Percentiles rank a stretch among this genome's conserved stretches.
phyloP scores from a whole-genome alignment of 1,140 invertebrate species.

The Saccostrea cuccullata region DNA sequence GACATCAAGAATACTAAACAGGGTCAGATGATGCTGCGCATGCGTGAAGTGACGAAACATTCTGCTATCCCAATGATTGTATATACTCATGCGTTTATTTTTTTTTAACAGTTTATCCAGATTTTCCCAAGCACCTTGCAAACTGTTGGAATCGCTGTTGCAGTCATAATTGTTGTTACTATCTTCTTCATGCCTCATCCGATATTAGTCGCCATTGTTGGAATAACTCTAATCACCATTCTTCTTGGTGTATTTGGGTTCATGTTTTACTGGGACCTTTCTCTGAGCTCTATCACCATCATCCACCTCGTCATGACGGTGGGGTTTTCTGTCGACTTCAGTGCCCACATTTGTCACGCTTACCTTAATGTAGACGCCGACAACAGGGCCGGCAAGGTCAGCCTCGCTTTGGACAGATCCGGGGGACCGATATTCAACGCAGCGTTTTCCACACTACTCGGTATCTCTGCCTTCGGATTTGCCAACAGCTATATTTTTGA shows the following conservation, averaged over 20 bases:
- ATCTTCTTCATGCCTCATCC: conserved; percentile 97
- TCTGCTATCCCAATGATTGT: conserved; percentile 63
- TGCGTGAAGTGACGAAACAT: conserved; percentile 61
- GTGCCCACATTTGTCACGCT: conserved; percentile 82
- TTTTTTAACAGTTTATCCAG: conserved; percentile 88
- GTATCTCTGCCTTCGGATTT: conserved; percentile 90
- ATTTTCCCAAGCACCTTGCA: conserved; percentile 84
- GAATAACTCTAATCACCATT: conserved; percentile 96
- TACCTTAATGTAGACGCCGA: conserved; percentile 88
- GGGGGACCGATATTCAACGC: conserved; percentile 97
- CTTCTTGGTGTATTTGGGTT: conserved; percentile 96
- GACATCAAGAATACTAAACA: conserved; percentile 53
- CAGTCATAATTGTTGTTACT: conserved; percentile 96
- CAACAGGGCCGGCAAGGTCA: conserved; percentile 84
- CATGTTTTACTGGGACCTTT: conserved; percentile 97
- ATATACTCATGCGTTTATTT: conserved; percentile 65
- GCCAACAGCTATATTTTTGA: conserved; percentile 79
- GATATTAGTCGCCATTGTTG: conserved; percentile 95
- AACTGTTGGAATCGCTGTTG: conserved; percentile 88
- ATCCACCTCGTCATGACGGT: conserved; percentile 99
- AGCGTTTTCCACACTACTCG: conserved; percentile 94
- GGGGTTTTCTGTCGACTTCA: conserved; percentile 95
- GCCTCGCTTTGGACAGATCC: conserved; percentile 91
- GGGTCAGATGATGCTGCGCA: conserved; percentile 63
- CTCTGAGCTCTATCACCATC: conserved; percentile 98